These are phyloP conservation scores for Delia radicum DNA, from an alignment of 1,140 invertebrate species.

Conservation along the genomic window DNA sequence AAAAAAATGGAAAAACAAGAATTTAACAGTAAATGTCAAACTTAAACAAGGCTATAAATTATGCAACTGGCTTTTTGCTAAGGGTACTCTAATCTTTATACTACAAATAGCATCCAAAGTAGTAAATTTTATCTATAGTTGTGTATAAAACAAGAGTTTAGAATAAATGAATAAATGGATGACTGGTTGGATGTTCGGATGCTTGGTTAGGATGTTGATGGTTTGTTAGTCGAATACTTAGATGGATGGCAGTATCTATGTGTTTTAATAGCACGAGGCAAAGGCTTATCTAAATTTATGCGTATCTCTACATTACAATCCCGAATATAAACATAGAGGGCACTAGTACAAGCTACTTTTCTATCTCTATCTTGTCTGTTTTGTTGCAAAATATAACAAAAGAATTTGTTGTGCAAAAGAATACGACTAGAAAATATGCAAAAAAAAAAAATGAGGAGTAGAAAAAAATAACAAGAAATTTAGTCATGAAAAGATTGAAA, in stretches of 20 bases:
- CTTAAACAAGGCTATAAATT: not conserved
- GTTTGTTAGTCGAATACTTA: not conserved
- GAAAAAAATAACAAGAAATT: too few relatives aligned
- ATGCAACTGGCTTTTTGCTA: not conserved
- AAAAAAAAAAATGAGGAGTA: too few relatives aligned
- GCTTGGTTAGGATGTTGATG: not conserved
- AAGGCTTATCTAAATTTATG: constrained; percentile 1
- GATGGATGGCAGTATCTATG: not conserved
- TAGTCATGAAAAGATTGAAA: too few relatives aligned
- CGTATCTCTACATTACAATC: not conserved
- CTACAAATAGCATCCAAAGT: not conserved
- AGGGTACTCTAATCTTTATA: not conserved
- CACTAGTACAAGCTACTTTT: not conserved
- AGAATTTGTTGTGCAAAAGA: too few relatives aligned
- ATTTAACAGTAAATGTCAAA: constrained; percentile 1
- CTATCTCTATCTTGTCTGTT: too few relatives aligned
- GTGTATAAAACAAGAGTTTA: too few relatives aligned
- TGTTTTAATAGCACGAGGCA: not conserved
- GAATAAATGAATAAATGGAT: not conserved
- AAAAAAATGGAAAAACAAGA: not conserved
- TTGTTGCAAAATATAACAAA: too few relatives aligned
- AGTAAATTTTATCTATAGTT: not conserved
- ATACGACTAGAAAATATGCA: too few relatives aligned
- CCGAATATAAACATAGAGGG: not conserved
- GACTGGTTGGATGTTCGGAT: not conserved